These are phyloP conservation scores for Germaria angustata DNA, from an alignment of 2,888 invertebrate genomes.

Conservation along the genomic window DNA sequence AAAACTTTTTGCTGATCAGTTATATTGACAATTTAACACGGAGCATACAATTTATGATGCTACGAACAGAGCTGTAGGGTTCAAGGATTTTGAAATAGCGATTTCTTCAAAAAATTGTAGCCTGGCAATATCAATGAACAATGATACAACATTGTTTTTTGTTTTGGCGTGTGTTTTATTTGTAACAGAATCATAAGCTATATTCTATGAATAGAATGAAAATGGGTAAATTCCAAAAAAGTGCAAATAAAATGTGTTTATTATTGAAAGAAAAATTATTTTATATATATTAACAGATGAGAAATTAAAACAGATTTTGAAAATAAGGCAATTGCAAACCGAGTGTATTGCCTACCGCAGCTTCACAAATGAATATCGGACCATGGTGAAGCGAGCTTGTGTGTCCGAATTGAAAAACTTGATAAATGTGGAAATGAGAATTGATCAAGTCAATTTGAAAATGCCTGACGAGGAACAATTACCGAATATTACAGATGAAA, in stretches of 20 bases:
- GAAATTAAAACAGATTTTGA: conserved; percentile 72
- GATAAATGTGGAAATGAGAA: conserved; percentile 73
- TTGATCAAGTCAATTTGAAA: conserved; percentile 70
- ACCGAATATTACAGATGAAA: conserved; percentile 2
- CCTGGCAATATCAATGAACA: background rate
- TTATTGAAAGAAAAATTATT: background rate
- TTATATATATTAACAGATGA: conserved; percentile 70
- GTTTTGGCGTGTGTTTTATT: background rate
- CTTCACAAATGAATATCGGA: conserved; percentile 70
- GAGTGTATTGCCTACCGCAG: conserved; percentile 70
- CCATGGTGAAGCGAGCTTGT: conserved; percentile 71
- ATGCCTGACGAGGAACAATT: conserved; percentile 69
- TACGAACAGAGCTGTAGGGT: too few relatives aligned
- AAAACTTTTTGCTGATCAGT: too few relatives aligned
- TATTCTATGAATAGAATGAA: too few relatives aligned
- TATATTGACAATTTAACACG: too few relatives aligned
- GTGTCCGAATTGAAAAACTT: conserved; percentile 73
- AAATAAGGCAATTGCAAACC: conserved; percentile 72
- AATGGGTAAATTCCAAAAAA: conserved; percentile 2
- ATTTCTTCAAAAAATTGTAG: too few relatives aligned
- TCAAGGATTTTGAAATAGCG: too few relatives aligned
- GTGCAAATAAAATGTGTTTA: too few relatives aligned
- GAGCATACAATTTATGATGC: too few relatives aligned
- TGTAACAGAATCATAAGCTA: background rate
- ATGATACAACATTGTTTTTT: background rate